Evolutionary conservation across 2,888 invertebrate genomes (phyloP).

Genomic region (Harpalus rufipes): DNA sequence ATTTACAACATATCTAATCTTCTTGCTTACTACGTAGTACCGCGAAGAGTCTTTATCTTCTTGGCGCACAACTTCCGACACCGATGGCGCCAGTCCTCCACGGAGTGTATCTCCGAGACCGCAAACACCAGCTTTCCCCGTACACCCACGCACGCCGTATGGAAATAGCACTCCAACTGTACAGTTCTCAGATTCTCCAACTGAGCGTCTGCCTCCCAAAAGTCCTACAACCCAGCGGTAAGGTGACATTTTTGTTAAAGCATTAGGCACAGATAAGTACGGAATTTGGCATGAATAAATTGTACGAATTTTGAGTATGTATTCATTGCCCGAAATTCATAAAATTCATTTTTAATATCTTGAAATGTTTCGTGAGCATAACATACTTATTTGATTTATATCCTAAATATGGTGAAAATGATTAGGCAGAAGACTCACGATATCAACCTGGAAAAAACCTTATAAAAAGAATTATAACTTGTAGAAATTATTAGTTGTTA

Average conservation of each 20-base stretch:
- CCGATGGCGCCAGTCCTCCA: slow-evolving; percentile 79
- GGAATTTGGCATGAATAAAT: no score
- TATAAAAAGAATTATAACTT: no score
- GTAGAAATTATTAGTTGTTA: no score
- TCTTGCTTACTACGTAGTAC: slow-evolving; percentile 74
- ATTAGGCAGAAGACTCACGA: no score
- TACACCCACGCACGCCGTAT: slow-evolving; percentile 93
- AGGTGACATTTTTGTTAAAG: slow-evolving; percentile 71
- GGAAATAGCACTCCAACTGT: slow-evolving; percentile 86
- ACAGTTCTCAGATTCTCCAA: slow-evolving; percentile 76
- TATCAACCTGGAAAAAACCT: no score
- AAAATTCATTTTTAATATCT: no score
- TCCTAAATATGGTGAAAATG: no score
- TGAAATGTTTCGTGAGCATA: no score
- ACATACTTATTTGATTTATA: no score
- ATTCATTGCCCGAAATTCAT: no score
- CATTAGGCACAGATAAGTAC: slow-evolving; percentile 13
- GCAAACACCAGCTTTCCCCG: slow-evolving; percentile 96
- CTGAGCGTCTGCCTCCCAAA: slow-evolving; percentile 87
- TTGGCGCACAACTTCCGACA: slow-evolving; percentile 82
- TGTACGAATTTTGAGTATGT: no score
- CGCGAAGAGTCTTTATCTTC: slow-evolving; percentile 85
- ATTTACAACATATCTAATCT: slow-evolving; percentile 20
- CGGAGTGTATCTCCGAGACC: slow-evolving; percentile 83
- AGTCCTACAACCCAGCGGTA: slow-evolving; percentile 87